Conservation (phyloP, 2,888 invertebrate species). For the Melieria crassipennis region DNA sequence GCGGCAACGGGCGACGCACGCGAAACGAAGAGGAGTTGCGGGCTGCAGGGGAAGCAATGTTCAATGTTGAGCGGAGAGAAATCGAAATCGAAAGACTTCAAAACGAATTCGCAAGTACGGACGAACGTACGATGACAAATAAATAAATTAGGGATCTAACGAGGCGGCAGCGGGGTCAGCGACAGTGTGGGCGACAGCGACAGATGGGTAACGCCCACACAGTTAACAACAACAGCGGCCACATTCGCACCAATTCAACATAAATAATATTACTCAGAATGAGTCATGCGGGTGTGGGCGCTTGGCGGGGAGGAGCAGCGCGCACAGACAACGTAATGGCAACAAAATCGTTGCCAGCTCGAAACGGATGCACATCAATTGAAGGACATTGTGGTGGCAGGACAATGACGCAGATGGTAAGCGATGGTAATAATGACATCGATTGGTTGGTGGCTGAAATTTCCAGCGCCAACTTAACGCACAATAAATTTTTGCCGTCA, state of each 20-base stretch:
- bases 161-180: not conserved
- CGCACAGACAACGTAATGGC: no score
- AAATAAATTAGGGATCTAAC: constrained; percentile 35
- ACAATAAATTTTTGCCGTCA: constrained; percentile 63
- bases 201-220: constrained; percentile 33
- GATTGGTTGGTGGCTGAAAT: not conserved
- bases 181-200: not conserved
- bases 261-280: no score
- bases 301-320: no score
- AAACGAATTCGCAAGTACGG: constrained; percentile 18
- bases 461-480: constrained; percentile 50
- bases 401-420: no score
- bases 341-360: no score
- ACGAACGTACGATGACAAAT: constrained; percentile 12
- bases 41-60: not conserved
- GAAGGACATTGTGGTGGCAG: no score
- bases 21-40: not conserved
- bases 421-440: no score
- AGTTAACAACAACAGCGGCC: constrained; percentile 25
- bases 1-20: not conserved
- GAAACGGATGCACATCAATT: no score
- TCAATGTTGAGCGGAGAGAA: not conserved
- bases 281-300: no score
- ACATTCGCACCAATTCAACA: no score
- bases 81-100: not conserved